Evolutionary conservation across 2,888 invertebrate genomes (phyloP).

Genomic region (Arctia plantaginis): DNA sequence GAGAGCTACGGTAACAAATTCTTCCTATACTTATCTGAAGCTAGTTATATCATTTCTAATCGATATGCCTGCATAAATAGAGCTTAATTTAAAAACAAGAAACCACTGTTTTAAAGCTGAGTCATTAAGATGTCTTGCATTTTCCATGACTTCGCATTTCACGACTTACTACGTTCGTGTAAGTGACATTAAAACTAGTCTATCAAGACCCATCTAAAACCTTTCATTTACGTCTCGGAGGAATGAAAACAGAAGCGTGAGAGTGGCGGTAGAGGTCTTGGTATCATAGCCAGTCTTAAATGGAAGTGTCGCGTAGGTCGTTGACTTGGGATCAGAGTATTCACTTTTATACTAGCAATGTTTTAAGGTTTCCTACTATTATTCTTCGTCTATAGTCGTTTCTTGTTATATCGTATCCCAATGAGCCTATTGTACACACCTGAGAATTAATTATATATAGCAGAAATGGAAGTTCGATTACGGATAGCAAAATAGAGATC

Average conservation of each 20-base stretch:
- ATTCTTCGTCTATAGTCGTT: not conserved
- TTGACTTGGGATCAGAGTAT: conserved; percentile 53
- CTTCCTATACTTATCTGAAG: conserved; percentile 16
- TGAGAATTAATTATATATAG: no score
- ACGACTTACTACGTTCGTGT: conserved; percentile 30
- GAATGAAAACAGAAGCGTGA: conserved; percentile 4
- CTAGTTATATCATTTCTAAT: conserved; percentile 27
- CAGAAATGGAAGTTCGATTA: no score
- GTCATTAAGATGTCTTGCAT: conserved; percentile 52
- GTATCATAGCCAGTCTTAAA: conserved; percentile 47
- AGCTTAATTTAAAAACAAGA: conserved; percentile 31
- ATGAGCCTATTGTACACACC: no score
- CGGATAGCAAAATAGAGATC: no score
- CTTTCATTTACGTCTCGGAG: conserved; percentile 30
- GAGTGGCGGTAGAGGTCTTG: conserved; percentile 37
- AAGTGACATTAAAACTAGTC: conserved; percentile 27
- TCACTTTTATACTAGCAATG: conserved; percentile 29
- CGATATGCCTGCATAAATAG: conserved; percentile 30
- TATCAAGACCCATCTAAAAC: conserved; percentile 25
- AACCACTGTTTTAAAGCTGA: conserved; percentile 27
- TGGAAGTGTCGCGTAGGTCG: conserved; percentile 58
- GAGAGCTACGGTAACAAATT: conserved; percentile 24
- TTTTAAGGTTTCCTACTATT: conserved; percentile 23
- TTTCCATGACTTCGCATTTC: conserved; percentile 48
- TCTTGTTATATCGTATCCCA: not conserved